Evolutionary conservation across 2,888 invertebrate genomes (phyloP).

Genomic region (Ommatoiulus sabulosus): DNA sequence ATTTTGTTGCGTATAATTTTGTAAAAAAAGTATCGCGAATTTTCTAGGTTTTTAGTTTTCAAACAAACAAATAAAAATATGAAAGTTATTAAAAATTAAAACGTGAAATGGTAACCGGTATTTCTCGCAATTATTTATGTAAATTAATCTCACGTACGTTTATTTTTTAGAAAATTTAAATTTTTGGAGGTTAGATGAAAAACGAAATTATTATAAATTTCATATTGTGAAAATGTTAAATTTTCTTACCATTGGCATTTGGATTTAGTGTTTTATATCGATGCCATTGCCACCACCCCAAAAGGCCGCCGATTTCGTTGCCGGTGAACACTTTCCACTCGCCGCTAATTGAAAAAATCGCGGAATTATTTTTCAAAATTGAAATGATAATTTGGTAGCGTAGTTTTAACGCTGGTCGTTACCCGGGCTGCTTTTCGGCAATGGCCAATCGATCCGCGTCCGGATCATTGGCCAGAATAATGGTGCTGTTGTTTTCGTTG

Average conservation of each 20-base stretch:
- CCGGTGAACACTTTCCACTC: constrained; percentile 93
- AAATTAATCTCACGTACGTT: no score
- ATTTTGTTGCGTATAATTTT: no score
- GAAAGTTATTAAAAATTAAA: no score
- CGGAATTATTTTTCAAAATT: background rate
- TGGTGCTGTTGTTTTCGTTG: constrained; percentile 74
- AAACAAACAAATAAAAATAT: no score
- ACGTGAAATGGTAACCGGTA: no score
- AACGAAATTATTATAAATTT: no score
- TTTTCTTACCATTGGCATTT: constrained; percentile 61
- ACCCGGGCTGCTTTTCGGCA: constrained; percentile 79
- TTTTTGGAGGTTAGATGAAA: no score
- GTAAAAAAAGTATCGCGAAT: no score
- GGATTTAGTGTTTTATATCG: constrained; percentile 70
- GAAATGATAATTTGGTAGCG: background rate
- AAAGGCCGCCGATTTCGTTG: constrained; percentile 92
- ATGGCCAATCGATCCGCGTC: constrained; percentile 97
- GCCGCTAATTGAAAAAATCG: constrained; percentile 68
- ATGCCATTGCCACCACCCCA: constrained; percentile 93
- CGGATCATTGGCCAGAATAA: constrained; percentile 97
- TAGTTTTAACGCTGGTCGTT: background rate
- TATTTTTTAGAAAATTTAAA: no score
- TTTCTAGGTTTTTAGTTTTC: no score
- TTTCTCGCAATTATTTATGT: no score
- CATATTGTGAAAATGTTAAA: no score